Conservation (phyloP, 1,140 invertebrate species). For the Bursaphelenchus mucronatus region DNA sequence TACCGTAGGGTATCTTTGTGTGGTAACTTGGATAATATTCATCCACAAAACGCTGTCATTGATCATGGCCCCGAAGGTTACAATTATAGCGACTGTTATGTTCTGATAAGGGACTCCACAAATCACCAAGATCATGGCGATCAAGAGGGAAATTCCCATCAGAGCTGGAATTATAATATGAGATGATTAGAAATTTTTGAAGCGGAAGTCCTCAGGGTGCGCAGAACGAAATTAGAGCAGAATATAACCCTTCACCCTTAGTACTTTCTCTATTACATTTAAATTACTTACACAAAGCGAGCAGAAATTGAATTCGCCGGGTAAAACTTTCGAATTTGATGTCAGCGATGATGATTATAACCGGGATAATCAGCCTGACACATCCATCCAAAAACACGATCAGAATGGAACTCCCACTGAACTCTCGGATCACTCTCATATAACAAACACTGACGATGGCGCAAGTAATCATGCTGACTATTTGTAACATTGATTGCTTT, state of each 20-base stretch:
- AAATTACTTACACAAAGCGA: conserved; percentile 33
- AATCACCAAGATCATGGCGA: conserved; percentile 36
- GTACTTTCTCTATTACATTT: too few relatives aligned
- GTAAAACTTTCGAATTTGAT: conserved; percentile 46
- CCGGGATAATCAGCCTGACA: conserved; percentile 46
- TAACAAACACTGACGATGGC: conserved; percentile 51
- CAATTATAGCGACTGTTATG: conserved; percentile 31
- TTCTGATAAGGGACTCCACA: conserved; percentile 25
- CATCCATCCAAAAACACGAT: conserved; percentile 51
- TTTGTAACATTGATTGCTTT: conserved; percentile 54
- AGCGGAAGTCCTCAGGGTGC: neutral
- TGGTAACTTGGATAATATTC: conserved; percentile 51
- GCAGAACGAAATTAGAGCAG: too few relatives aligned
- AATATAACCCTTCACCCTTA: neutral
- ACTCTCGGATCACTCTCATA: conserved; percentile 38
- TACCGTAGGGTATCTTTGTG: conserved; percentile 52
- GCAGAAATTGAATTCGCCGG: conserved; percentile 50
- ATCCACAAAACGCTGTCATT: conserved; percentile 57
- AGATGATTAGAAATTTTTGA: conserved; percentile 8
- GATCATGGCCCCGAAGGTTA: conserved; percentile 52
- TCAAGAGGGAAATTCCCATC: conserved; percentile 44
- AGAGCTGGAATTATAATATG: conserved; percentile 40
- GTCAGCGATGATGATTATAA: conserved; percentile 50
- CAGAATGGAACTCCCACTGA: conserved; percentile 31
- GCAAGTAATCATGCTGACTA: conserved; percentile 53